These are phyloP conservation scores for Drosophila peninsularis DNA, from an alignment of 2,888 invertebrate genomes.

Conservation along the genomic window DNA sequence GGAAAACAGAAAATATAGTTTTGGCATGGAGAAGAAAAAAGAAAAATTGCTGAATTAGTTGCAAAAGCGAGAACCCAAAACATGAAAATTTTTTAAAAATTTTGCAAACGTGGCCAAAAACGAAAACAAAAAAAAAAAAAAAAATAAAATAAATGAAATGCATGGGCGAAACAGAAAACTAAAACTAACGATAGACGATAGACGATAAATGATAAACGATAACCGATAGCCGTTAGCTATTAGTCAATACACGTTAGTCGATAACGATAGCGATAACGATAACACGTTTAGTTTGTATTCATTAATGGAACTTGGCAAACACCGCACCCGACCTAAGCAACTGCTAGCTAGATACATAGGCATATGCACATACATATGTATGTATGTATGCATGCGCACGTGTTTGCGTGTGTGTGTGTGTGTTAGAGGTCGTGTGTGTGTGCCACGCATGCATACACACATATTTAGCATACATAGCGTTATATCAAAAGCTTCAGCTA, in stretches of 20 bases:
- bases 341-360: slow-evolving; percentile 47
- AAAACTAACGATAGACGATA: slow-evolving; percentile 28
- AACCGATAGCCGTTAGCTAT: slow-evolving; percentile 31
- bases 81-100: slow-evolving; percentile 47
- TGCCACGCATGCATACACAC: slow-evolving; percentile 37
- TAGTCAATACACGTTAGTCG: slow-evolving; percentile 34
- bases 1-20: slow-evolving; percentile 27
- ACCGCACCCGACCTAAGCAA: slow-evolving; percentile 65
- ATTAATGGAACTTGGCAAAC: slow-evolving; percentile 56
- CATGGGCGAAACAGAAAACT: slow-evolving; percentile 29
- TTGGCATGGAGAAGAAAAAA: slow-evolving; percentile 48
- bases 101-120: slow-evolving; percentile 58
- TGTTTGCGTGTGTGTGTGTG: slow-evolving; percentile 28
- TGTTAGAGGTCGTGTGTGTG: slow-evolving; percentile 41
- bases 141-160: slow-evolving; percentile 1
- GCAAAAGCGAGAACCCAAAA: slow-evolving; percentile 40
- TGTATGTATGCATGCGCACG: slow-evolving; percentile 23
- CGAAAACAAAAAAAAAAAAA: slow-evolving; percentile 7
- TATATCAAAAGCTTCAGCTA: slow-evolving; percentile 70
- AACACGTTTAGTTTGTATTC: slow-evolving; percentile 43
- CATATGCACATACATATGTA: not conserved
- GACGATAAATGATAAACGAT: slow-evolving; percentile 22
- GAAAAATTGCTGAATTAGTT: slow-evolving; percentile 80
- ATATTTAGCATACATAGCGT: slow-evolving; percentile 57
- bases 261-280: slow-evolving; percentile 43